Conservation (phyloP, 2,797 vertebrate genomes). For the Crypturellus tataupa region DNA sequence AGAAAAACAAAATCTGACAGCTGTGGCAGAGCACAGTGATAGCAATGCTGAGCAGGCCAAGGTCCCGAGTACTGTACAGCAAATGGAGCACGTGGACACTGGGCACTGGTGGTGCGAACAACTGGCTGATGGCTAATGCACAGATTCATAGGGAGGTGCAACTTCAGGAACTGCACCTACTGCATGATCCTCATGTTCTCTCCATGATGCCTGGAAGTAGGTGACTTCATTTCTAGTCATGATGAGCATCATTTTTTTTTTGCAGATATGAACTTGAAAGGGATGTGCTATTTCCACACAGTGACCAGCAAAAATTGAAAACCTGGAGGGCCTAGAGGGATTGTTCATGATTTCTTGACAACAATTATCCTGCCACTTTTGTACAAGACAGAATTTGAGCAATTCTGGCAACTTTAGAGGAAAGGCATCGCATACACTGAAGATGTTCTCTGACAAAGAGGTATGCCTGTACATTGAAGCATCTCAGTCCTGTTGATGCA, state of each 20-base stretch:
- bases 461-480: background rate
- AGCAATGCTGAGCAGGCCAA: constrained; percentile 55
- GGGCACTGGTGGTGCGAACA: background rate
- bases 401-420: background rate
- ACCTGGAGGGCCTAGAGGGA: background rate
- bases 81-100: constrained; percentile 6
- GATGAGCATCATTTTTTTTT: background rate
- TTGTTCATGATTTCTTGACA: background rate
- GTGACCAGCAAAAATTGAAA: background rate
- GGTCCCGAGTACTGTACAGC: constrained; percentile 22
- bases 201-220: background rate
- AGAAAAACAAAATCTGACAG: constrained; percentile 63
- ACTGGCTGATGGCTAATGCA: background rate
- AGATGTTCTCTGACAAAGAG: background rate
- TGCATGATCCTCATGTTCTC: background rate
- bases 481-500: background rate
- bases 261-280: background rate
- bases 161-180: background rate
- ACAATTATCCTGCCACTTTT: background rate
- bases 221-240: background rate
- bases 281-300: background rate
- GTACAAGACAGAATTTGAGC: background rate
- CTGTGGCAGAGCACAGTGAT: constrained; percentile 68
- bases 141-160: background rate
- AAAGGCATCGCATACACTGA: background rate